Conservation (phyloP, 2,797 vertebrate genomes). For the Phoxinus dragarum region DNA sequence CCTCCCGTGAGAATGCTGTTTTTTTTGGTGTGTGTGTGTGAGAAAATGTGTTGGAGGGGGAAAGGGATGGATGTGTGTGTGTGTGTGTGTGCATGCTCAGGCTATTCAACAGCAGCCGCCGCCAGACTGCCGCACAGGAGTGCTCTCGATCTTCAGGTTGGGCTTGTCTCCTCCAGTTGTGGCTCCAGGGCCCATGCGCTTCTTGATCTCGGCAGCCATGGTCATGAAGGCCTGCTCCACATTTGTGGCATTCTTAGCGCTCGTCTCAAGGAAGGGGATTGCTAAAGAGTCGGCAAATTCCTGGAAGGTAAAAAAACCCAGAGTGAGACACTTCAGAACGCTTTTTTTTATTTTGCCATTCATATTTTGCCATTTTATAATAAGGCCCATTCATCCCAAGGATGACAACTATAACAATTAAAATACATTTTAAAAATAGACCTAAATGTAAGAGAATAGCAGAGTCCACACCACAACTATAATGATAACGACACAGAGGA, state of each 20-base stretch:
- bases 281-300: slow-evolving; percentile 88
- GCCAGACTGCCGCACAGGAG: slow-evolving; percentile 83
- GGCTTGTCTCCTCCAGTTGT: slow-evolving; percentile 84
- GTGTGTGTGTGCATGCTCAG: not conserved
- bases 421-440: not conserved
- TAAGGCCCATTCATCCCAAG: not conserved
- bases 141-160: slow-evolving; percentile 89
- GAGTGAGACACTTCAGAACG: not conserved
- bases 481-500: not conserved
- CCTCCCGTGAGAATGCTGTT: slow-evolving; percentile 52
- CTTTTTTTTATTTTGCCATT: not conserved
- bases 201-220: slow-evolving; percentile 90
- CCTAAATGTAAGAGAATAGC: not conserved
- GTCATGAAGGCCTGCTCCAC: slow-evolving; percentile 91
- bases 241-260: slow-evolving; percentile 88
- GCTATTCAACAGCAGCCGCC: slow-evolving; percentile 84
- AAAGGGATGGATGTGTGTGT: slow-evolving; percentile 31
- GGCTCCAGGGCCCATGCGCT: slow-evolving; percentile 87
- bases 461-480: not conserved
- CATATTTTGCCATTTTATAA: too few relatives aligned
- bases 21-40: slow-evolving; percentile 43
- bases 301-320: slow-evolving; percentile 65
- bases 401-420: not conserved
- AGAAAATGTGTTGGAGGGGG: slow-evolving; percentile 16
- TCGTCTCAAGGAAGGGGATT: slow-evolving; percentile 88